A percentile compares a stretch with the other conserved stretches of the same genome.
Conservation (phyloP, 2,113 vertebrate genomes). For the Chelonoidis abingdonii region DNA sequence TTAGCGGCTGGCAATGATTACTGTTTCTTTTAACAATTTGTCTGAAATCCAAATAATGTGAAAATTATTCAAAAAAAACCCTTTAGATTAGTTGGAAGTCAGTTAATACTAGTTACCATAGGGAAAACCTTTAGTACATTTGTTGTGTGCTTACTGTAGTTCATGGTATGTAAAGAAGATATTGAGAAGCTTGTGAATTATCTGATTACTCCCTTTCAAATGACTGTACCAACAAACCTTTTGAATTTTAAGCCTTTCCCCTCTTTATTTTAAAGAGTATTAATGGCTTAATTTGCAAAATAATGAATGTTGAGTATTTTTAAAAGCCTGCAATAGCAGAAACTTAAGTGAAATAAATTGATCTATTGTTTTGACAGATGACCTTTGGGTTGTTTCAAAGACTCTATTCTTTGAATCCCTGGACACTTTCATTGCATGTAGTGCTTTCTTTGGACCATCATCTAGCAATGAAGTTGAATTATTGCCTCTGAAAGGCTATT, state of each 20-base stretch:
- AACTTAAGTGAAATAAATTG: not conserved
- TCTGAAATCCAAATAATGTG: not conserved
- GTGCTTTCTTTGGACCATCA: conserved; percentile 84
- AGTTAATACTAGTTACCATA: not conserved
- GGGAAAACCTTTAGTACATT: not conserved
- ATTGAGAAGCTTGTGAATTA: not conserved
- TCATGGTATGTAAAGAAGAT: not conserved
- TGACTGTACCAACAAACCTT: not conserved
- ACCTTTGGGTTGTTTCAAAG: conserved; percentile 87
- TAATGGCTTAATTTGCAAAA: not conserved
- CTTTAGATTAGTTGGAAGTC: not conserved
- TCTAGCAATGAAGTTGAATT: conserved; percentile 81
- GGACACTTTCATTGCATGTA: conserved; percentile 83
- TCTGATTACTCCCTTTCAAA: not conserved
- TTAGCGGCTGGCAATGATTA: not conserved
- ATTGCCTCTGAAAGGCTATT: conserved; percentile 81
- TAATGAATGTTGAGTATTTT: not conserved
- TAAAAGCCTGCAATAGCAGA: not conserved
- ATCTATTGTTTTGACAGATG: conserved; percentile 73
- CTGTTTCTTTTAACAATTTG: not conserved
- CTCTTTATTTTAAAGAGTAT: fast-evolving
- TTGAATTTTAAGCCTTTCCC: not conserved
- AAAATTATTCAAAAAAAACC: not conserved
- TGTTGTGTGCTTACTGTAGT: not conserved
- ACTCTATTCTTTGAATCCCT: conserved; percentile 79